These are phyloP conservation scores for Troglohyphantes excavatus DNA, from an alignment of 2,888 invertebrate genomes.

Conservation along the genomic window DNA sequence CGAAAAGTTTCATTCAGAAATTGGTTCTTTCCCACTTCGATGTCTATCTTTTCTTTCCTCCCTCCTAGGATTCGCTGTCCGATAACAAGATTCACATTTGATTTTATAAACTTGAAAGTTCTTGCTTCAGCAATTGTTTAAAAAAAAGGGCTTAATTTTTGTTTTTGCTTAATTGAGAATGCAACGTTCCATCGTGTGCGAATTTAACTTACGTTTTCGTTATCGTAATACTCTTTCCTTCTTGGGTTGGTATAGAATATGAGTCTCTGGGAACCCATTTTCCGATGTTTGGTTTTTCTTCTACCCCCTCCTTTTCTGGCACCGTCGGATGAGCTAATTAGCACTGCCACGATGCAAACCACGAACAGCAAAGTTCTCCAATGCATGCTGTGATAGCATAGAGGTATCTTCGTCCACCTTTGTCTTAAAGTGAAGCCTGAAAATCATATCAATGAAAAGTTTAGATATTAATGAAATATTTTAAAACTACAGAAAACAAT, in stretches of 20 bases:
- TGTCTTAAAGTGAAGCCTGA: not conserved
- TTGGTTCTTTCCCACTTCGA: too few relatives aligned
- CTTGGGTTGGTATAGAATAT: slow-evolving; percentile 80
- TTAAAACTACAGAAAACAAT: too few relatives aligned
- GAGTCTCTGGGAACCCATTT: slow-evolving; percentile 78
- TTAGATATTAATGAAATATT: too few relatives aligned
- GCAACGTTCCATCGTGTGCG: too few relatives aligned
- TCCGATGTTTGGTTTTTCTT: slow-evolving; percentile 70
- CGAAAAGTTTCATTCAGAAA: too few relatives aligned
- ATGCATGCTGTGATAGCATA: slow-evolving; percentile 59
- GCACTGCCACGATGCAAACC: slow-evolving; percentile 39
- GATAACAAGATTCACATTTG: too few relatives aligned
- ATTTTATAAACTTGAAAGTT: too few relatives aligned
- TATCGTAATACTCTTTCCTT: slow-evolving; percentile 85
- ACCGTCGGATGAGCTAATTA: slow-evolving; percentile 46
- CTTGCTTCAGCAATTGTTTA: too few relatives aligned
- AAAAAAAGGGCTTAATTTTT: too few relatives aligned
- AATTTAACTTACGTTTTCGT: slow-evolving; percentile 86
- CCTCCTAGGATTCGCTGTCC: too few relatives aligned
- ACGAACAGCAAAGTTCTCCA: slow-evolving; percentile 11
- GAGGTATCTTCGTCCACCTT: not conserved
- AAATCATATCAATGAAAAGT: not conserved
- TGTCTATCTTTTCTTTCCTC: too few relatives aligned
- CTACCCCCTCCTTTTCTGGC: slow-evolving; percentile 65
- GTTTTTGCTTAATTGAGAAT: too few relatives aligned